These are phyloP conservation scores for Tenualosa thibaudeaui DNA, from an alignment of 2,797 vertebrate species.

Conservation along the genomic window DNA sequence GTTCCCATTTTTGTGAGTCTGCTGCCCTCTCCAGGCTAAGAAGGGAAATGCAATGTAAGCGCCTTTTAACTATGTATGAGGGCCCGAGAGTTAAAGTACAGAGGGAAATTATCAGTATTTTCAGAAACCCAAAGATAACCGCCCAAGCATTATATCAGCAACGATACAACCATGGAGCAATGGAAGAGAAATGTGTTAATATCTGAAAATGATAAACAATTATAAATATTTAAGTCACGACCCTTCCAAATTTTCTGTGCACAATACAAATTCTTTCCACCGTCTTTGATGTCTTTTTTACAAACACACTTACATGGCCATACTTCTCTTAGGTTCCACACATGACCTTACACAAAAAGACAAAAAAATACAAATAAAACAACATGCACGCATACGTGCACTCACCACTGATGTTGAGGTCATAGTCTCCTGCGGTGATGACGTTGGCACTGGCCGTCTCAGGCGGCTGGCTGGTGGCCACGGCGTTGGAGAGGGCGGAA, in stretches of 20 bases:
- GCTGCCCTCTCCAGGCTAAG: constrained; percentile 1
- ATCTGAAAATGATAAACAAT: constrained; percentile 4
- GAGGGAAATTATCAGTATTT: neutral
- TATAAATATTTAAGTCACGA: neutral
- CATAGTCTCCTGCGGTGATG: constrained; percentile 91
- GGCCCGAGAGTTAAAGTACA: neutral
- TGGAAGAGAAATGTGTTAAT: neutral
- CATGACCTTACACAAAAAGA: neutral
- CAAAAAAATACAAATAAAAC: neutral
- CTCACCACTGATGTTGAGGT: constrained; percentile 93
- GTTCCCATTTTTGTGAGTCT: neutral
- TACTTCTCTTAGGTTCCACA: neutral
- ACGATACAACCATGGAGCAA: neutral
- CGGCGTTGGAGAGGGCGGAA: constrained; percentile 80
- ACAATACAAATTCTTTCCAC: neutral
- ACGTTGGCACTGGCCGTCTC: constrained; percentile 85
- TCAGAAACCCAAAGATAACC: neutral
- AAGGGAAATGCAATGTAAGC: neutral
- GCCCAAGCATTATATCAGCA: neutral
- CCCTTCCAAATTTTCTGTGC: neutral
- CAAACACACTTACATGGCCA: neutral
- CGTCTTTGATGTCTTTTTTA: neutral
- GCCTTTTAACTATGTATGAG: neutral
- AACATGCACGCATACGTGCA: neutral
- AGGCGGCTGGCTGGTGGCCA: constrained; percentile 87